phyloP scores from a whole-genome alignment of 30 jellyfish, hydroid and myxozoan genomes.

The Catostylus mosaicus region DNA sequence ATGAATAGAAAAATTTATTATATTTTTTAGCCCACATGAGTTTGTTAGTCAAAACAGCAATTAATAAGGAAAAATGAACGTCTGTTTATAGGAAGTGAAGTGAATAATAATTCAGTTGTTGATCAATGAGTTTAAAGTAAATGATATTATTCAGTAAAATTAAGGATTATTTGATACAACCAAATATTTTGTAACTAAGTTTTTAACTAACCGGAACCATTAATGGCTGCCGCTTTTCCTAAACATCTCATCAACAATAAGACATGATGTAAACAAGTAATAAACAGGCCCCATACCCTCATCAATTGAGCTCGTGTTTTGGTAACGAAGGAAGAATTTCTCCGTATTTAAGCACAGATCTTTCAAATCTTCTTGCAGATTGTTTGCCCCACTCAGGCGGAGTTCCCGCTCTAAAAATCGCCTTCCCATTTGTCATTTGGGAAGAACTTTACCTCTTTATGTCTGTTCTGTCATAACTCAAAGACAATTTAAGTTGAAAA shows the following conservation, averaged over 20 bases:
- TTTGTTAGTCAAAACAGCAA: constrained; percentile 16
- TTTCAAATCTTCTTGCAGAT: too few species aligned
- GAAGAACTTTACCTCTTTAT: too few species aligned
- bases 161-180: neutral
- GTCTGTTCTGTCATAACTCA: too few species aligned
- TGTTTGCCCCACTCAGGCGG: too few species aligned
- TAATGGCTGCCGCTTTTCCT: neutral
- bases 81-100: constrained; percentile 13
- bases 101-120: neutral
- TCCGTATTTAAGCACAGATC: too few species aligned
- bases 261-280: too few species aligned
- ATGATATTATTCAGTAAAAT: neutral
- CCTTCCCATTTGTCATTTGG: too few species aligned
- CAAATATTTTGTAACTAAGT: constrained; percentile 11
- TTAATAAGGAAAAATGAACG: constrained; percentile 26
- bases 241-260: neutral
- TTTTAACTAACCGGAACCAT: constrained; percentile 4
- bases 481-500: too few species aligned
- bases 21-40: neutral
- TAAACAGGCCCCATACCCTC: too few species aligned
- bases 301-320: too few species aligned
- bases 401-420: too few species aligned
- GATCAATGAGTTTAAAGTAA: neutral
- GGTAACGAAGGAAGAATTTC: too few species aligned
- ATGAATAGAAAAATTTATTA: neutral